Evolutionary conservation across 2,797 vertebrate genomes (phyloP).

Genomic region (Xerus rutilus): DNA sequence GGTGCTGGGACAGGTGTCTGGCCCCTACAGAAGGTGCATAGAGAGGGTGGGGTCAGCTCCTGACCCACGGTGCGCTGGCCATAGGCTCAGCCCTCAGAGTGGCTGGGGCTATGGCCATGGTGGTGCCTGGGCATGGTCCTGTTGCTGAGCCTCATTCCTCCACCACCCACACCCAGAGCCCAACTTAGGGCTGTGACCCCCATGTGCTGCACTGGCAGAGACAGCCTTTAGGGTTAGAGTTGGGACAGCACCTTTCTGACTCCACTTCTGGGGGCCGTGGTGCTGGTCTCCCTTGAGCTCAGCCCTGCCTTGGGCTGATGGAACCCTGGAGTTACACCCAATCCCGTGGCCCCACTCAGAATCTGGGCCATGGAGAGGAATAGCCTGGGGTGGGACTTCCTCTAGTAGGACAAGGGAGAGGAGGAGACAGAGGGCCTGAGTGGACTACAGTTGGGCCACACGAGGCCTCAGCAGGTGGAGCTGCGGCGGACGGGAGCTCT

Average conservation of each 20-base stretch:
- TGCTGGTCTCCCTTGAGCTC: neutral
- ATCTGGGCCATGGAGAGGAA: neutral
- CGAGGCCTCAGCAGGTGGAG: fast-evolving
- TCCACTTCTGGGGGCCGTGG: neutral
- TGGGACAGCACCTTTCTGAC: neutral
- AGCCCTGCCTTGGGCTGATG: neutral
- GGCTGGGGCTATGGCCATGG: neutral
- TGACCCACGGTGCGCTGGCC: neutral
- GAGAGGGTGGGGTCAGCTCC: neutral
- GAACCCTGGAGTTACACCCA: fast-evolving
- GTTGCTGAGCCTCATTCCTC: neutral
- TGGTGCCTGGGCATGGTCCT: too few species aligned
- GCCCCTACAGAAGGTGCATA: too few species aligned
- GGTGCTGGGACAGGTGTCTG: neutral
- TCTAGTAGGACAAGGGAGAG: neutral
- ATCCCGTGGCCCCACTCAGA: neutral
- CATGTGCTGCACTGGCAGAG: neutral
- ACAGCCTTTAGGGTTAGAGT: neutral
- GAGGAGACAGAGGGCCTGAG: neutral
- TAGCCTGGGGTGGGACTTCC: neutral
- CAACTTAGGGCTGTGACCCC: neutral
- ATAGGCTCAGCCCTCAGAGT: neutral
- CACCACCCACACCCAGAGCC: neutral
- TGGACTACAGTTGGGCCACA: fast-evolving
- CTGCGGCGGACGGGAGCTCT: neutral